Evolutionary conservation across 2,888 invertebrate genomes (phyloP).

Genomic region (Eilema sororculum): DNA sequence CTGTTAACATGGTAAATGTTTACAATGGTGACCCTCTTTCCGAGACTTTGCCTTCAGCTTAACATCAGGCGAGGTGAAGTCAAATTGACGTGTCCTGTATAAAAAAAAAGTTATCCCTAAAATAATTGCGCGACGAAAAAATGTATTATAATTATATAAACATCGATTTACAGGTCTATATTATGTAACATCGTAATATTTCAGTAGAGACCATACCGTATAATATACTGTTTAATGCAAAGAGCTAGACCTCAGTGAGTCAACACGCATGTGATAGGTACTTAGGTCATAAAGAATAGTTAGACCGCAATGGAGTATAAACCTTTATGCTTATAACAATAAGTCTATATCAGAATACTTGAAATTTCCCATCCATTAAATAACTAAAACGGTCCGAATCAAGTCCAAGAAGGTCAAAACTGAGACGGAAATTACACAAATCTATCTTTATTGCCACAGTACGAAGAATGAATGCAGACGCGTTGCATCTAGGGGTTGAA

Average conservation of each 20-base stretch:
- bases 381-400: constrained; percentile 59
- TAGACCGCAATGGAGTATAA: constrained; percentile 22
- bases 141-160: background rate
- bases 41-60: too few species aligned
- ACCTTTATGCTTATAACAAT: constrained; percentile 22
- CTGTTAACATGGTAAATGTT: too few species aligned
- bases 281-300: constrained; percentile 30
- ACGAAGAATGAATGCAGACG: constrained; percentile 60
- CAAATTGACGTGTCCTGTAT: too few species aligned
- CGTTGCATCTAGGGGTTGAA: constrained; percentile 62
- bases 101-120: too few species aligned
- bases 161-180: background rate
- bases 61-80: too few species aligned
- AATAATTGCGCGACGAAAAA: background rate
- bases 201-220: constrained; percentile 15
- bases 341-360: constrained; percentile 21
- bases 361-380: constrained; percentile 42
- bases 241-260: constrained; percentile 46
- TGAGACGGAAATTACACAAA: constrained; percentile 64
- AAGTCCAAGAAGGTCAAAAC: constrained; percentile 68
- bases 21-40: too few species aligned
- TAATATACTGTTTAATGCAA: constrained; percentile 34
- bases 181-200: background rate
- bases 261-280: constrained; percentile 34
- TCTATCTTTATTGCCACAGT: constrained; percentile 55